Evolutionary conservation across 92 coral and sea anemone genomes (phyloP).

Genomic region (Parazoanthus darwini): DNA sequence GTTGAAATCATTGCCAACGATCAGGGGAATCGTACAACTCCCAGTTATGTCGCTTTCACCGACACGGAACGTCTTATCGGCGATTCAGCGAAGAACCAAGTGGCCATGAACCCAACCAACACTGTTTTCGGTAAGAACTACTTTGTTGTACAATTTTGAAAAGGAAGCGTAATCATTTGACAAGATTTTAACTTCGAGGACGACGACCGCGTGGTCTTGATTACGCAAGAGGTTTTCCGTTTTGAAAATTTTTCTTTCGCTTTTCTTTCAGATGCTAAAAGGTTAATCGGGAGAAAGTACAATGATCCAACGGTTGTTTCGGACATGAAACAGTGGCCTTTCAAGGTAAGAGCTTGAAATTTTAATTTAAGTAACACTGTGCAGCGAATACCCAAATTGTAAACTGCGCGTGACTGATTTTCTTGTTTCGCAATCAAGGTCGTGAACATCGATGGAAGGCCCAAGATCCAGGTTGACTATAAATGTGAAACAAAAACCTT

Average conservation of each 20-base stretch:
- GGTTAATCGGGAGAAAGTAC: constrained; percentile 90
- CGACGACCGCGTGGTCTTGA: not conserved
- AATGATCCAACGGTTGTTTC: constrained; percentile 68
- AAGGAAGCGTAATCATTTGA: not conserved
- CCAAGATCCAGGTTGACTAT: constrained; percentile 67
- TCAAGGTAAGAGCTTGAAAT: constrained; percentile 41
- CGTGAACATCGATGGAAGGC: constrained; percentile 56
- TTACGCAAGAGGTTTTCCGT: not conserved
- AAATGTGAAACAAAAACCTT: constrained; percentile 67
- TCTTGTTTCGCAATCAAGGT: constrained; percentile 43
- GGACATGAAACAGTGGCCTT: constrained; percentile 96
- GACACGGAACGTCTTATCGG: constrained; percentile 94
- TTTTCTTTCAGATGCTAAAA: constrained; percentile 66
- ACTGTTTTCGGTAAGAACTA: constrained; percentile 67
- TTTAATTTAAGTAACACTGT: not conserved
- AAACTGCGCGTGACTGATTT: not conserved
- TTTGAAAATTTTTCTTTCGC: not conserved
- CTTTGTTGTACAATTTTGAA: not conserved
- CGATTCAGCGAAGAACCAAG: constrained; percentile 94
- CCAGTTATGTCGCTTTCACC: constrained; percentile 96
- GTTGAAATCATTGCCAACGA: constrained; percentile 98
- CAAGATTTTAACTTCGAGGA: not conserved
- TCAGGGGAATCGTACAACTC: constrained; percentile 95
- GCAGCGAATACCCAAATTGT: too few species aligned
- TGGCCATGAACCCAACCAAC: constrained; percentile 87